Percentiles rank a stretch among this genome's conserved stretches.
Conservation (phyloP, 2,113 vertebrate species). For the Melospiza georgiana region DNA sequence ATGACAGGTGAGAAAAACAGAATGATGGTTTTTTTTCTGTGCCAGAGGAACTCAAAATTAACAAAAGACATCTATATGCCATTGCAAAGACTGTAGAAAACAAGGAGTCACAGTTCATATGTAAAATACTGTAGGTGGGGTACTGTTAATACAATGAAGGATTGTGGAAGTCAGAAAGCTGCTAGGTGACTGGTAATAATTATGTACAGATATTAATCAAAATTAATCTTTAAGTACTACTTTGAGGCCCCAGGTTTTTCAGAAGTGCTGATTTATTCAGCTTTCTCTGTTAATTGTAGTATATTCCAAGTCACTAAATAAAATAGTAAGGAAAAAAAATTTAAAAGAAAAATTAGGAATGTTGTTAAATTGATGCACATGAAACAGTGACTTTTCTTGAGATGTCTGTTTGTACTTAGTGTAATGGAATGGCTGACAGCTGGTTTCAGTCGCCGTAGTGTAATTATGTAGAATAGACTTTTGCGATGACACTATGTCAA, state of each 20-base stretch:
- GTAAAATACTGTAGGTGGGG: not conserved
- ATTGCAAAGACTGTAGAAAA: not conserved
- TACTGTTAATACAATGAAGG: slow-evolving; percentile 1
- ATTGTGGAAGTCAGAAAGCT: slow-evolving; percentile 21
- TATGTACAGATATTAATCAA: slow-evolving; percentile 29
- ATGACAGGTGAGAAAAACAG: slow-evolving; percentile 39
- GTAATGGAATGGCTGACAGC: slow-evolving; percentile 69
- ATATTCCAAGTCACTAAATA: slow-evolving; percentile 53
- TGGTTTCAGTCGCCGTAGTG: slow-evolving; percentile 66
- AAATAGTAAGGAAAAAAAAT: not conserved
- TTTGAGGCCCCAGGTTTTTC: slow-evolving; percentile 7
- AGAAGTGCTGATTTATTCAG: slow-evolving; percentile 25
- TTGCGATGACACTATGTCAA: slow-evolving; percentile 64
- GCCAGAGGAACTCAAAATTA: slow-evolving; percentile 20
- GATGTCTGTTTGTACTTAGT: slow-evolving; percentile 63
- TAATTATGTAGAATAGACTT: slow-evolving; percentile 65
- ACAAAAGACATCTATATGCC: slow-evolving; percentile 14
- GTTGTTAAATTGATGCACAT: slow-evolving; percentile 58
- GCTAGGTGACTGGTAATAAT: slow-evolving; percentile 20
- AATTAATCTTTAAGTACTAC: slow-evolving; percentile 43
- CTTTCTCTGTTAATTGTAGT: slow-evolving; percentile 39
- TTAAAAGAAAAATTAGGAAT: slow-evolving; percentile 47
- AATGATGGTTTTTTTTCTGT: not conserved
- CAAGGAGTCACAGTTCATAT: slow-evolving; percentile 36
- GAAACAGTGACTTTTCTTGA: slow-evolving; percentile 58